Base-by-base conservation (phyloP, 2,888 invertebrate genomes). In the Cyaniris semiargus region DNA sequence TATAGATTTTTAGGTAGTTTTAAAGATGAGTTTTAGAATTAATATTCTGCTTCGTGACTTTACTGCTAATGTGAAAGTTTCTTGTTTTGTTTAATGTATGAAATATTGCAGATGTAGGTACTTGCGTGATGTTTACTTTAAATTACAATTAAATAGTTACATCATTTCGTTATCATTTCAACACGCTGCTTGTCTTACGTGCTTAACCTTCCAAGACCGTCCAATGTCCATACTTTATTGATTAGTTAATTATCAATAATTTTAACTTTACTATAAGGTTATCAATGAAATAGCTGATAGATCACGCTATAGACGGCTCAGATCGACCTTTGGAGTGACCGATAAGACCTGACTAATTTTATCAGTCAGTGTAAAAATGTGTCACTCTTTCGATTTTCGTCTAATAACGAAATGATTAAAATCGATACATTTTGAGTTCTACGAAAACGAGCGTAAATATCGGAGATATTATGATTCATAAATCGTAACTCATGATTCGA, bases 271-370 rank as follows among this genome's bases (percentile, higher is more conserved):
- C 38, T n/a, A 71, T 38, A 6, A 38, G 71, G 48, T 74, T 53
- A 74, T 74, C 74, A 72, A 8, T 15, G 27, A 44, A 21, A 21
- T 44, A 27, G 31, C 34, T 21, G 44, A 44, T 31, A 38, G 74
- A 74, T 74, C 74, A 53, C 53, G 74, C 74, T 53, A 74, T 70
- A 23, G 70, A 70, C 38, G n/a, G 21, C 1, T 44, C 72, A 6
- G 72, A 23, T 44, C 44, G 53, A 74, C 74, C 74, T 74, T 74
- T 74, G 74, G 48, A 53, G 23, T 74, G 27, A 74, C 74, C 53
- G 74, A 74, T 74, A 74, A 53, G 66, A 66, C 58, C 31, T 18
- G 70, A 70, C 23, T 53, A 23, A 53, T 23, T 10, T 53, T 27
- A 53, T 74, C 53, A 48, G 44, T 53, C 38, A 71, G 15, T 44